These are phyloP conservation scores for Euphydryas editha DNA, from an alignment of 2,888 invertebrate species.

Conservation along the genomic window DNA sequence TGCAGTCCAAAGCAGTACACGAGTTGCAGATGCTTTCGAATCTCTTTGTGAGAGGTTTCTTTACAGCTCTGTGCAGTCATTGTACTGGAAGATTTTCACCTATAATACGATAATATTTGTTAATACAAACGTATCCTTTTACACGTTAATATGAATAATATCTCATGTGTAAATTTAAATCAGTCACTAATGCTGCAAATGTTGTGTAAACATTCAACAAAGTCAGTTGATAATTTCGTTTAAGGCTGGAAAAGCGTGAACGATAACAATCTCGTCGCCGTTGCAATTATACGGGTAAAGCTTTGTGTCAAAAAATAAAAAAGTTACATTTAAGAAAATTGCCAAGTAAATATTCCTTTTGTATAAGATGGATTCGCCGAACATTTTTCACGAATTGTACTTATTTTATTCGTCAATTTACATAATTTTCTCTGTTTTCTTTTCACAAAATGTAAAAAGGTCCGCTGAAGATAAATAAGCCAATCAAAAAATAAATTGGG, in stretches of 20 bases:
- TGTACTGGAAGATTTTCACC: slow-evolving; percentile 64
- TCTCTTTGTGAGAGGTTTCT: slow-evolving; percentile 74
- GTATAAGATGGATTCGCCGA: slow-evolving; percentile 47
- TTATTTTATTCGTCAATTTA: slow-evolving; percentile 42
- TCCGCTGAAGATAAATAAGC: slow-evolving; percentile 34
- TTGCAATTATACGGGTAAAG: slow-evolving; percentile 67
- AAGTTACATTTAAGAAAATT: slow-evolving; percentile 66
- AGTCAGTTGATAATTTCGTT: slow-evolving; percentile 62
- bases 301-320: slow-evolving; percentile 61
- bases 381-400: slow-evolving; percentile 41
- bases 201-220: slow-evolving; percentile 42
- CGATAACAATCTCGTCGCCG: slow-evolving; percentile 69
- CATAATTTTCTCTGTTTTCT: slow-evolving; percentile 38
- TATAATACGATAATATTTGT: not conserved
- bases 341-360: slow-evolving; percentile 62
- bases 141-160: not conserved
- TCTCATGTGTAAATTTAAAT: not conserved
- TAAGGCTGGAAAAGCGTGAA: slow-evolving; percentile 62
- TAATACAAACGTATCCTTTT: slow-evolving; percentile 4
- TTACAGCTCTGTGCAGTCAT: slow-evolving; percentile 72
- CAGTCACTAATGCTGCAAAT: not conserved
- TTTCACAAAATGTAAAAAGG: slow-evolving; percentile 40
- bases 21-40: slow-evolving; percentile 77
- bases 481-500: slow-evolving; percentile 31
- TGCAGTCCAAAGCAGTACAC: slow-evolving; percentile 74